Conservation (phyloP, 1,140 invertebrate genomes). For the Drusus annulatus region DNA sequence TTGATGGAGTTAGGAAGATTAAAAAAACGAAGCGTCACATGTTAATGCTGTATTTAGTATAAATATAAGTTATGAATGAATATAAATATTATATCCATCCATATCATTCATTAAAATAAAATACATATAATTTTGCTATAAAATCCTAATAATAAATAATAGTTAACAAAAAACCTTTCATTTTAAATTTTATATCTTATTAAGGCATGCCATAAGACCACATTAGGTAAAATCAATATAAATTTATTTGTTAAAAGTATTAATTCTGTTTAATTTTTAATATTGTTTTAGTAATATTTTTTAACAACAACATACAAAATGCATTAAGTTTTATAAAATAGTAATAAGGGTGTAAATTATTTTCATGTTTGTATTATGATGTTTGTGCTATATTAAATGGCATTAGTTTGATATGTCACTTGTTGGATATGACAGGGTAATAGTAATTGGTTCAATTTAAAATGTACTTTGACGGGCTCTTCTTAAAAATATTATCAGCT, state of each 20-base stretch:
- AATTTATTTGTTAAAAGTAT: slow-evolving; percentile 8
- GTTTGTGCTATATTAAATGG: too few relatives aligned
- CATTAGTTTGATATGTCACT: too few relatives aligned
- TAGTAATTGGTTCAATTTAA: too few relatives aligned
- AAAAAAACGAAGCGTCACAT: slow-evolving; percentile 5
- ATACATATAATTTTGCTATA: slow-evolving; percentile 4
- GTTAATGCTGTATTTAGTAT: slow-evolving; percentile 35
- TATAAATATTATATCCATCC: slow-evolving; percentile 37
- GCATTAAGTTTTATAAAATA: not conserved
- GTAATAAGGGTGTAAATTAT: too few relatives aligned
- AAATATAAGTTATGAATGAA: slow-evolving; percentile 21
- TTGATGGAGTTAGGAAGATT: not conserved
- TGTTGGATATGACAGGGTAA: too few relatives aligned
- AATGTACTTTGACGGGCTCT: too few relatives aligned
- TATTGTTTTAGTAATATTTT: slow-evolving; percentile 5
- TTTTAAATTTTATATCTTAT: not conserved
- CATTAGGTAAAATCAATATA: not conserved
- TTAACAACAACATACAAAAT: not conserved
- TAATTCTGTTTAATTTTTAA: not conserved
- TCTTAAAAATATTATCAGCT: too few relatives aligned
- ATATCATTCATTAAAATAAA: slow-evolving; percentile 30
- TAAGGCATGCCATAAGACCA: slow-evolving; percentile 8
- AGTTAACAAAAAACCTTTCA: not conserved
- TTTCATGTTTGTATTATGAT: too few relatives aligned
- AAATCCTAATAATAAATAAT: slow-evolving; percentile 14